Base-by-base conservation (phyloP, 2,888 invertebrate species). In the Eristalinus sepulchralis region DNA sequence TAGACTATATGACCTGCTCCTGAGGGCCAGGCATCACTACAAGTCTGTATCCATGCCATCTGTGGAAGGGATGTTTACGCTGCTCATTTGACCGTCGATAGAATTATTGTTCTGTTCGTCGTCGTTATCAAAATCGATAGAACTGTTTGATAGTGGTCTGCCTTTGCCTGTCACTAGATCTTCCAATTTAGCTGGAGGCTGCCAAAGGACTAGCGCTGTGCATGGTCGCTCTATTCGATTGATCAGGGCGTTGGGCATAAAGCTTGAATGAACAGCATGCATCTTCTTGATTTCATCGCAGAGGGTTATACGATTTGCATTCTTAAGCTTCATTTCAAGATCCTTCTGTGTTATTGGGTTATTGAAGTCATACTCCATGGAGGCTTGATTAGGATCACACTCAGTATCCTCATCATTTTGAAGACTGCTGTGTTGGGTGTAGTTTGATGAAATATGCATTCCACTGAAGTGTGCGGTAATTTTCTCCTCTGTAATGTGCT, bases 171-270 rank as follows among this genome's bases (percentile, higher is more conserved):
- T 36, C 8, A 78, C 17, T 0, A 90, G 77, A 36, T 89, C 77
- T 63, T 88, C 85, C 4, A 94, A 93, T 88, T 94, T 93, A 31
- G 94, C 94, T 75, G 96, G 95, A 0, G 97, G 97, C 90, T 96
- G 95, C 97, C 97, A 97, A 10, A 97, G 94, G 1, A 97, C 96
- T 88, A 97, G 91, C 3, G 97, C 97, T 93, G 96, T 96, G 89
- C 96, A 95, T 0, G 96, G 96, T 90, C 95, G 94, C 89, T 96
- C 95, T 89, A 94, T 92, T 90, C 94, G 95, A 89, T 94, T 94
- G 77, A 96, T 92, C 55, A 97, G 91, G 13, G 95, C 93, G 53
- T 95, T 93, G 0, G 97, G 97, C 88, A 97, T 91, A 63, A 96
- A 93, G 0, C 95, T 94, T 83, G 96, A 95, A 84, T 94, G 94